phyloP scores from a whole-genome alignment of 1,140 invertebrate genomes.

The Aradophagus sp. region DNA sequence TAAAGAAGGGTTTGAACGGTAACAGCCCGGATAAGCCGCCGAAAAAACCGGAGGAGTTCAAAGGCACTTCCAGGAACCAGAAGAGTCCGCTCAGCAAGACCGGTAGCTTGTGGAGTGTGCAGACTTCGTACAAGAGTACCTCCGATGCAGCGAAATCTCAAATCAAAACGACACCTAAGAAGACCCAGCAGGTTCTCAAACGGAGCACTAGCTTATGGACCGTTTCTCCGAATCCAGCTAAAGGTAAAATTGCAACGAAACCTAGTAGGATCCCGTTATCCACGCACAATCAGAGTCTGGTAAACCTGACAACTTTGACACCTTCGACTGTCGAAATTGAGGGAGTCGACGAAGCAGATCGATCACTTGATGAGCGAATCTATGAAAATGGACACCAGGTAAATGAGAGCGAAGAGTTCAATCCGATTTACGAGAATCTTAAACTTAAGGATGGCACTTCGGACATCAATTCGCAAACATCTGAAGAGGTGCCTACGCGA shows the following conservation, averaged over 20 bases:
- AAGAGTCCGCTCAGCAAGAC: constrained; percentile 63
- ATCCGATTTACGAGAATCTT: constrained; percentile 63
- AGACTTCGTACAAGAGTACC: constrained; percentile 20
- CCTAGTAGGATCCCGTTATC: constrained; percentile 71
- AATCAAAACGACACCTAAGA: constrained; percentile 12
- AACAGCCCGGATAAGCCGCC: constrained; percentile 58
- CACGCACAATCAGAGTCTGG: constrained; percentile 68
- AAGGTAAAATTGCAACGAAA: constrained; percentile 50
- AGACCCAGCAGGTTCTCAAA: constrained; percentile 49
- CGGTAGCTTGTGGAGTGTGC: constrained; percentile 65
- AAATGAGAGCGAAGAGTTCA: constrained; percentile 7
- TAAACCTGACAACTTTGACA: constrained; percentile 63
- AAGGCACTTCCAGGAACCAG: no score
- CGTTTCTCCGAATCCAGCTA: constrained; percentile 56
- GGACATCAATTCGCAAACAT: constrained; percentile 3
- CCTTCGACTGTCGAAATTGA: constrained; percentile 42
- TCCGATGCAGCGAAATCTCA: not conserved
- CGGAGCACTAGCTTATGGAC: constrained; percentile 69
- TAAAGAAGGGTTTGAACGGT: constrained; percentile 68
- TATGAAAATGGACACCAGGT: constrained; percentile 67
- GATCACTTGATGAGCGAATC: constrained; percentile 64
- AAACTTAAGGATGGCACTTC: constrained; percentile 29
- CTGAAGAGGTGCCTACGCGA: constrained; percentile 7
- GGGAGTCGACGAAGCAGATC: constrained; percentile 63
- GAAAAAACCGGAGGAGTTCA: constrained; percentile 59